Percentiles rank a stretch among this genome's conserved stretches.
phyloP scores from a whole-genome alignment of 2,113 vertebrate genomes.

The Bubalus kerabau region DNA sequence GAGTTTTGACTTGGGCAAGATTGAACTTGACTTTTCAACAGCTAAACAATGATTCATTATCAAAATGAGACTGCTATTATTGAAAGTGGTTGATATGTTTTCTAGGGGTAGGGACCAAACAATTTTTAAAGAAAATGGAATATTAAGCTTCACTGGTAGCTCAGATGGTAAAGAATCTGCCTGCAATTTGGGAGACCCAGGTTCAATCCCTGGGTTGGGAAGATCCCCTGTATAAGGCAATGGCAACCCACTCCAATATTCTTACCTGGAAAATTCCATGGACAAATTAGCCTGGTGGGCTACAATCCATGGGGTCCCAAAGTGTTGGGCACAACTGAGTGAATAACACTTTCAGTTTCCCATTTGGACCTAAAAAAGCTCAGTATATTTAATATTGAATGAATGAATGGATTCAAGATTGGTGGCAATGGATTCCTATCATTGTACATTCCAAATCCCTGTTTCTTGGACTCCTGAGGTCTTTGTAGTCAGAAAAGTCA shows the following conservation, averaged over 20 bases:
- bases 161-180: neutral
- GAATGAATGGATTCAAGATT: neutral
- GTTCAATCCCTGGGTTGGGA: neutral
- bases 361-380: neutral
- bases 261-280: neutral
- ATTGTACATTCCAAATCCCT: neutral
- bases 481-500: neutral
- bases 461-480: neutral
- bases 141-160: neutral
- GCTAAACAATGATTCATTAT: neutral
- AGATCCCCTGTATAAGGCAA: neutral
- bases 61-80: neutral
- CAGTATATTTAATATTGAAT: neutral
- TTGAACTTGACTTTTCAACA: neutral
- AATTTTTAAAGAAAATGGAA: neutral
- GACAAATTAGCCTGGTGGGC: neutral
- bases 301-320: neutral
- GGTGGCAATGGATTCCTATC: neutral
- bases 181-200: neutral
- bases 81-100: neutral
- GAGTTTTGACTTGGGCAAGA: neutral
- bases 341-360: neutral
- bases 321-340: neutral
- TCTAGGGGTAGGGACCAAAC: neutral
- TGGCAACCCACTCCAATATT: neutral